A percentile compares a stretch with the other conserved stretches of the same genome.
phyloP scores from a whole-genome alignment of 2,888 invertebrate species.

The Pseudococcus jackbeardsleyi region DNA sequence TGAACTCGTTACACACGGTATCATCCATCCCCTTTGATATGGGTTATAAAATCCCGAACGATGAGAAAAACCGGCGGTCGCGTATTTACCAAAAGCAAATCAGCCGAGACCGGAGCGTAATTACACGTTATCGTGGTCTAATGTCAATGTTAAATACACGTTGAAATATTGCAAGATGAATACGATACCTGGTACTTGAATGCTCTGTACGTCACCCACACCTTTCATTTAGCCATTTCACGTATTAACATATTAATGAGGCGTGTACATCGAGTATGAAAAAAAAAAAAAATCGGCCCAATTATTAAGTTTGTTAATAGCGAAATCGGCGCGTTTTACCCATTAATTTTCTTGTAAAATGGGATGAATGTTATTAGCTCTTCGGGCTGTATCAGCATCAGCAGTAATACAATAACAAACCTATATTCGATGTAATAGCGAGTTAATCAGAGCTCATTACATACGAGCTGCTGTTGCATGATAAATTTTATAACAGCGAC shows the following conservation, averaged over 20 bases:
- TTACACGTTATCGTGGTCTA: conserved; percentile 49
- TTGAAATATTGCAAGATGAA: conserved; percentile 53
- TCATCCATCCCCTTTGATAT: not conserved
- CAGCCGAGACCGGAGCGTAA: conserved; percentile 17
- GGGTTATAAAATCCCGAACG: not conserved
- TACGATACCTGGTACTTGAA: conserved; percentile 31
- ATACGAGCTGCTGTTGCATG: conserved; percentile 49
- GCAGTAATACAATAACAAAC: conserved; percentile 54
- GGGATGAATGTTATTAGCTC: conserved; percentile 50
- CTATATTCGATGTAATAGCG: conserved; percentile 50
- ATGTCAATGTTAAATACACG: conserved; percentile 53
- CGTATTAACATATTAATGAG: conserved; percentile 50
- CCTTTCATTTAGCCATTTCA: conserved; percentile 54
- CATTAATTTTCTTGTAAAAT: conserved; percentile 55
- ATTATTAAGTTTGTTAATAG: conserved; percentile 55
- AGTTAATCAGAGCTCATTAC: conserved; percentile 56
- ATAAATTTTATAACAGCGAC: conserved; percentile 54
- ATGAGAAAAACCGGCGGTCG: conserved; percentile 14
- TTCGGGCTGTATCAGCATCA: conserved; percentile 53
- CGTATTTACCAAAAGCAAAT: conserved; percentile 43
- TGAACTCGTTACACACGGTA: conserved; percentile 30
- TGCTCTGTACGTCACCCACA: conserved; percentile 29
- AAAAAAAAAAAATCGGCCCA: conserved; percentile 26
- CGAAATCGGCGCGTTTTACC: conserved; percentile 52
- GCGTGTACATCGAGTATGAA: not conserved